Percentiles rank a stretch among this genome's conserved stretches.
Evolutionary conservation across 2,797 vertebrate genomes (phyloP).

Genomic region (Tinamus major): DNA sequence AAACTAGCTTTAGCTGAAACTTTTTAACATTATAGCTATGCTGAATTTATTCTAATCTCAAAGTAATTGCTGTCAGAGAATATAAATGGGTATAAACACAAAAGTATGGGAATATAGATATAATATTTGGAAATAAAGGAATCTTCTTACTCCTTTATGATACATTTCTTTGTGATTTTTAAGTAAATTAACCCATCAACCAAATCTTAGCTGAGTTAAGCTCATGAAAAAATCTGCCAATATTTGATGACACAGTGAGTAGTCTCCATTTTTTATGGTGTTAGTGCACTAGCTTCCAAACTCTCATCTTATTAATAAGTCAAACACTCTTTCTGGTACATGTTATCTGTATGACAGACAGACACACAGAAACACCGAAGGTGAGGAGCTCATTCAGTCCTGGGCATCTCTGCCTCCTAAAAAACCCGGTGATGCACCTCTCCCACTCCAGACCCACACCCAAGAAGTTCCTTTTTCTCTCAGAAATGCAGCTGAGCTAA

Average conservation of each 20-base stretch:
- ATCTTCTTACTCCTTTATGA: background rate
- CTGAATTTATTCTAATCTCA: background rate
- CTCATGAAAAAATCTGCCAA: background rate
- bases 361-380: background rate
- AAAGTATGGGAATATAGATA: background rate
- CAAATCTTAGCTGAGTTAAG: background rate
- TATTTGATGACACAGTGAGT: background rate
- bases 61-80: slow-evolving; percentile 3
- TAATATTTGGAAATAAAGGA: background rate
- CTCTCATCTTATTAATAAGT: background rate
- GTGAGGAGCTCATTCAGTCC: background rate
- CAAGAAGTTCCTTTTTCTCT: too few relatives aligned
- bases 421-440: too few relatives aligned
- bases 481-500: too few relatives aligned
- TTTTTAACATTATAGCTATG: background rate
- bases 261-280: background rate
- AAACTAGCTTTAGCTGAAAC: background rate
- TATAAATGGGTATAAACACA: background rate
- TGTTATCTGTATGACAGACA: background rate
- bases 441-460: too few relatives aligned
- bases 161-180: background rate
- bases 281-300: background rate
- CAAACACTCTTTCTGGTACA: background rate
- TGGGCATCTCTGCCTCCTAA: too few relatives aligned
- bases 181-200: background rate